Evolutionary conservation across 2,888 invertebrate species (phyloP).

Genomic region (Cephalotes varians): DNA sequence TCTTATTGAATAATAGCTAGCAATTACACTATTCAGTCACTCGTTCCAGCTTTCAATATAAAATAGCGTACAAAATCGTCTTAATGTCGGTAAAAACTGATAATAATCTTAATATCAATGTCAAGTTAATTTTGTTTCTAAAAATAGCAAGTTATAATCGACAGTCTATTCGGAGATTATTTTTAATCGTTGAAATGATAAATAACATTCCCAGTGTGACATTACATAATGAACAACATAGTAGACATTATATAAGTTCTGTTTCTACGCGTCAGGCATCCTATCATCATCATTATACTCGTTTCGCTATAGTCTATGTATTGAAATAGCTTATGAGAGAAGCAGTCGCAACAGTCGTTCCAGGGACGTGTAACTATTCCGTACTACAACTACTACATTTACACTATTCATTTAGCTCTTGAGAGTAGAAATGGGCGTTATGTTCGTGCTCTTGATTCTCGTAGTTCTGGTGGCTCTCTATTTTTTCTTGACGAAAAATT

Average conservation of each 20-base stretch:
- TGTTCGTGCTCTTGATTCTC: neutral
- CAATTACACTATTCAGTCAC: neutral
- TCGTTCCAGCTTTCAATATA: neutral
- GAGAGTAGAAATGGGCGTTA: constrained; percentile 15
- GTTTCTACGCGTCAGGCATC: neutral
- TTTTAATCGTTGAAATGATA: neutral
- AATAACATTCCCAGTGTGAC: neutral
- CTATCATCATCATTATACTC: neutral
- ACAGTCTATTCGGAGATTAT: neutral
- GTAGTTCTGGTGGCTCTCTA: neutral
- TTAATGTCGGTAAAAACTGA: neutral
- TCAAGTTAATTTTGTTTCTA: neutral
- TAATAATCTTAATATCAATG: neutral
- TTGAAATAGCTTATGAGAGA: too few relatives aligned
- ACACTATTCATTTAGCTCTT: neutral
- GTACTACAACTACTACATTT: too few relatives aligned
- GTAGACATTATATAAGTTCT: neutral
- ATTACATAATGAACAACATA: neutral
- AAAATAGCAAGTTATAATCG: too few relatives aligned
- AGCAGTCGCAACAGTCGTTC: neutral
- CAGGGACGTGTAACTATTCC: neutral
- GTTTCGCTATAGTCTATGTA: too few relatives aligned
- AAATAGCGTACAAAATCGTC: neutral
- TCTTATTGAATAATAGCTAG: neutral
- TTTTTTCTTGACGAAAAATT: constrained; percentile 4